Evolutionary conservation across 2,888 invertebrate genomes (phyloP), one percentile per base, ranked within the genome.

Genomic region (Torymus texanus): DNA sequence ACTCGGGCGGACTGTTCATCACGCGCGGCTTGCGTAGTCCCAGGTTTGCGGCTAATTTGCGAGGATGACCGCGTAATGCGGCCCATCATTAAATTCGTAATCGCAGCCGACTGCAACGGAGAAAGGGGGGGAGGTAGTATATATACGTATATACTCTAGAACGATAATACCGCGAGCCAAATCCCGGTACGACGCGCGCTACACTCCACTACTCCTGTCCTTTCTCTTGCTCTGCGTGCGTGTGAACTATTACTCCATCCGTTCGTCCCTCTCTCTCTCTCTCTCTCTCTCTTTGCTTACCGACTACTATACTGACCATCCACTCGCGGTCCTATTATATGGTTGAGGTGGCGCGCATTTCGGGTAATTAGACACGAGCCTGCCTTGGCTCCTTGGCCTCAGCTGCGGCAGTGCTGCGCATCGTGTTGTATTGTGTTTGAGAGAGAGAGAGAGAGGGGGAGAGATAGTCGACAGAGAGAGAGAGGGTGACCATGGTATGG

Each of bases 21-120:
- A 61, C 41, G 55, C 41, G 55, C 41, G 41, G 41, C 41, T 8
- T 5, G 4, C 29, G n/a, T 13, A 3, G 18, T 62, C 24, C 55
- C 16, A 62, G 63, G 68, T 63, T 77, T 72, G 74, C 73, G 67
- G 75, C 75, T 78, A 82, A 80, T 78, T 82, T 75, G 78, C 65
- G 58, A 72, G 72, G 76, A 72, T 53, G 67, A 73, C 18, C 66
- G 66, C 55, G 66, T 58, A 77, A 79, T 65, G 66, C 62, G 70
- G 72, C 63, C 75, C 70, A 70, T 80, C 82, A 70, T 82, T 82
- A 80, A 80, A 82, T 75, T 78, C 75, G 71, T 66, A 75, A 82
- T 76, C 71, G 73, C 58, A 29, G n/a, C 16, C 14, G n/a, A 29
- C 41, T 41, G 41, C 5, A 8, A 8, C 8, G 8, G 41, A 41